phyloP scores from a whole-genome alignment of 2,797 vertebrate genomes.

The Phrynocephalus vlangalii region DNA sequence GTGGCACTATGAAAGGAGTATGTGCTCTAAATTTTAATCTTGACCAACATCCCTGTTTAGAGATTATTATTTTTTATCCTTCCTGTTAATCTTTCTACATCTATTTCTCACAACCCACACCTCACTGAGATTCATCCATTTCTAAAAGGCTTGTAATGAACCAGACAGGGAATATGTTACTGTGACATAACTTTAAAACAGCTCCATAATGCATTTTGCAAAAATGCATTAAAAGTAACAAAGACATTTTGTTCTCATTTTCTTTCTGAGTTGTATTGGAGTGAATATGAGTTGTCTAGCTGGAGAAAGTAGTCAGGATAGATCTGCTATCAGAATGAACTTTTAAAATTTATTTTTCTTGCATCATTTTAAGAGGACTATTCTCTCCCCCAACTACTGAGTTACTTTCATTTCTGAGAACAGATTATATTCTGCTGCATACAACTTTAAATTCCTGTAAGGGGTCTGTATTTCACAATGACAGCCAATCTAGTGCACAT shows the following conservation, averaged over 20 bases:
- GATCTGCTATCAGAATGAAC: background rate
- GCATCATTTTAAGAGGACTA: background rate
- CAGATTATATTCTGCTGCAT: background rate
- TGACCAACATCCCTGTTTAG: background rate
- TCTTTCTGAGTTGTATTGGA: background rate
- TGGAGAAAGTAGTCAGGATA: background rate
- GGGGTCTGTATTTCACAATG: no score
- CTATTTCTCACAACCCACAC: background rate
- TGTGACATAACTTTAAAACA: background rate
- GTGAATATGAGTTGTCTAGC: background rate
- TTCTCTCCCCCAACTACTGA: no score
- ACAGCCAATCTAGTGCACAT: background rate
- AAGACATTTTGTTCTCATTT: background rate
- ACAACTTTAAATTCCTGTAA: no score
- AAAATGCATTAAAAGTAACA: conserved; percentile 16
- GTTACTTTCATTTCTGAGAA: no score
- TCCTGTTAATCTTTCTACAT: background rate
- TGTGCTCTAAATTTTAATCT: background rate
- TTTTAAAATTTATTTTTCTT: background rate
- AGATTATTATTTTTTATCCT: background rate
- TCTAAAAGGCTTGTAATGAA: background rate
- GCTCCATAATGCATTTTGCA: background rate
- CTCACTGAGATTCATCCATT: background rate
- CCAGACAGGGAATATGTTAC: background rate
- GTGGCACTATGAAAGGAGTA: background rate